Evolutionary conservation across 2,888 invertebrate genomes (phyloP), one percentile per base, ranked within the genome.

Genomic region (Meiosimyza decipiens): DNA sequence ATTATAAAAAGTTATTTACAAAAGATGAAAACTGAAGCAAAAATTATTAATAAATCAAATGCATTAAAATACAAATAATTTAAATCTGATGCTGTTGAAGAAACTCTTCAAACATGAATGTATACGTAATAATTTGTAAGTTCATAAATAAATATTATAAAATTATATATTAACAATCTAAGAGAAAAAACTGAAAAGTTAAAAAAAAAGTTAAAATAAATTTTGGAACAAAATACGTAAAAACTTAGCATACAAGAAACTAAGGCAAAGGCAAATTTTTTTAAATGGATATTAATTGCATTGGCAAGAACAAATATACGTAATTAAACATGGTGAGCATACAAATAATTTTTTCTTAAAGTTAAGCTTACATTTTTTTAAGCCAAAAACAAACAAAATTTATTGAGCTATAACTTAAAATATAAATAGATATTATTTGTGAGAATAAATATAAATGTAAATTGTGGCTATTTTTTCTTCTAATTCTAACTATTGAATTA

Each of bases 111-210:
- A 82, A 22, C 40, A 54, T 70, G 70, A 82, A 87, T 85, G 87
- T 87, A 87, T 87, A 87, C 87, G 87, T 87, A 87, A 84, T 85
- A 84, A 81, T 66, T 71, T 72, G 64, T 84, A 84, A 84, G 85
- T 68, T 71, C 78, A 80, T 77, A 80, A 80, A 71, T 65, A 52
- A 68, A 50, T 71, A 68, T 28, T 64, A 72, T 51, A 16, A 52
- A 28, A 33, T 59, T 63, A 75, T 51, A 62, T 12, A 52, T 55
- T 60, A 63, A 72, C 64, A 55, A 51, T 51, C 28, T 15, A 67
- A 40, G 22, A 47, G 50, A 65, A 52, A 57, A 62, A 70, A 63
- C 50, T 57, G 65, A 11, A 57, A 57, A 68, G 50, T 18, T 47
- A 33, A 70, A 74, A 65, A 69, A 75, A 60, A 74, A 74, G 65